Evolutionary conservation across 2,797 vertebrate species (phyloP).

Genomic region (Benthosema pterotum): DNA sequence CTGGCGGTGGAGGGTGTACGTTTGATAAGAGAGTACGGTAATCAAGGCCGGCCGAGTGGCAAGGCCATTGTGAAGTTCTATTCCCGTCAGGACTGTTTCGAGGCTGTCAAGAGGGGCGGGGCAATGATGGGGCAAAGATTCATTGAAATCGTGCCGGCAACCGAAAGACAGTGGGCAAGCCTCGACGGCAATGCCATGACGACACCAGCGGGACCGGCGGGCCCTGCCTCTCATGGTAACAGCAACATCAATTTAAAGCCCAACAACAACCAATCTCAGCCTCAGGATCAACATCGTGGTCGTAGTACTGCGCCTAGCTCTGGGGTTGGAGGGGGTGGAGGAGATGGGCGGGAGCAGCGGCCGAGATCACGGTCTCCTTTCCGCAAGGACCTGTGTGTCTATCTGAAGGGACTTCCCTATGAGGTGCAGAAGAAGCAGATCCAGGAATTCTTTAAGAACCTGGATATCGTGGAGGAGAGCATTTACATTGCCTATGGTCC

Average conservation of each 20-base stretch:
- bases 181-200: conserved; percentile 64
- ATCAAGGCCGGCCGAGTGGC: conserved; percentile 90
- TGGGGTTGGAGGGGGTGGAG: conserved; percentile 10
- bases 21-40: conserved; percentile 84
- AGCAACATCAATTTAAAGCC: conserved; percentile 37
- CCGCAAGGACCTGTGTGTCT: conserved; percentile 92
- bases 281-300: conserved; percentile 72
- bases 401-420: conserved; percentile 96
- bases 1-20: conserved; percentile 89
- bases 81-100: conserved; percentile 93
- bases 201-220: background rate
- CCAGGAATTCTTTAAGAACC: conserved; percentile 96
- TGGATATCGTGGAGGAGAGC: conserved; percentile 94
- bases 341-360: conserved; percentile 81
- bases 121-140: conserved; percentile 97
- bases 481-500: conserved; percentile 97
- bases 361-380: conserved; percentile 95
- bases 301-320: conserved; percentile 51
- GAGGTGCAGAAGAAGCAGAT: conserved; percentile 97
- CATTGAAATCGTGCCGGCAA: conserved; percentile 91
- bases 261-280: conserved; percentile 63
- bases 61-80: conserved; percentile 95
- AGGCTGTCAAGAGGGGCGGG: conserved; percentile 92
- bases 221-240: conserved; percentile 36
- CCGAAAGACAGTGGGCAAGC: conserved; percentile 91